Evolutionary conservation across 92 coral and sea anemone genomes (phyloP), one percentile per base, ranked within the genome.

Genomic region (Phenganax stokvisi): DNA sequence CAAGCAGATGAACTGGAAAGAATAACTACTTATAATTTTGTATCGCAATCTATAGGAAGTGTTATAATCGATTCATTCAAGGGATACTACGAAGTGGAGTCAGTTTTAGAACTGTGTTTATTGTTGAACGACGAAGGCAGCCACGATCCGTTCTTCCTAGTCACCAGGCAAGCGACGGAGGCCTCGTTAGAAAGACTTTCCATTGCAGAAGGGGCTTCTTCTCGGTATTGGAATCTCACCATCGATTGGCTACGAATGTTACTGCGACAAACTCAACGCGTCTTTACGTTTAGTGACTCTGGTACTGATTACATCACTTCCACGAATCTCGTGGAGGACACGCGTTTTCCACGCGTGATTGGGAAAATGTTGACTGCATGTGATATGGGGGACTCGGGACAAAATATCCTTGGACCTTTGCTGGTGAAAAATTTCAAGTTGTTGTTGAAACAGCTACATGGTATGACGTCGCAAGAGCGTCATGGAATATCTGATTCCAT

Each of bases 31-130:
- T 51, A 67, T 78, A 58, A 52, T 78, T 37, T 78, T 30, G 52
- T 78, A 54, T 78, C 82, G 67, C 54, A 78, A 72, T 78, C 58
- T 52, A 52, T 78, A 13, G 82, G 60, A 52, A 78, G 54, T 13
- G 58, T 78, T 11, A 20, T 78, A 12, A 6, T 61, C 17, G 82
- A 78, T 29, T 0, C 82, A 29, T 78, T 78, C 72, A 63, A 78
- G 12, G 82, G 82, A 31, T 52, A 20, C 9, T 63, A 78, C 57
- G 72, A 62, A 6, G 55, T 63, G 57, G 82, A 78, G 10, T 78
- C 82, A 3, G 82, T 78, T 13, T 16, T 78, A 51, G 82, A 78
- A 55, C 28, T 78, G 7, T 78, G 82, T 51, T 78, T 78, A 28
- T 78, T 63, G 29, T 47, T 78, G 7, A 62, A 51, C 17, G 72